Evolutionary conservation across 2,888 invertebrate genomes (phyloP).

Genomic region (Apamea crenata): DNA sequence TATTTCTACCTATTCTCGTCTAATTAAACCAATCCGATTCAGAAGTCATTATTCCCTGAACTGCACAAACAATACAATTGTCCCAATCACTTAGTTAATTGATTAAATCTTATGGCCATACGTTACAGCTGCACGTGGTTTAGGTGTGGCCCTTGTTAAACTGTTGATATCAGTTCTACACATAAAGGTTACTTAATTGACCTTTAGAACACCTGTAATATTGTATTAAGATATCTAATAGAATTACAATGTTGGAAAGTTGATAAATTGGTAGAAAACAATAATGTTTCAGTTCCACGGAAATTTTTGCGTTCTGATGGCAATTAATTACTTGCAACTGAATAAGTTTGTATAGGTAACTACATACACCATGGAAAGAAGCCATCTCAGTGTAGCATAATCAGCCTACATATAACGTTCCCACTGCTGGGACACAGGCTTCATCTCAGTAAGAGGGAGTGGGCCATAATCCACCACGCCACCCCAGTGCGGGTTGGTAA

Average conservation of each 20-base stretch:
- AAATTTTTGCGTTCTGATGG: too few relatives aligned
- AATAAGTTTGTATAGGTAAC: too few relatives aligned
- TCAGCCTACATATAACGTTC: too few relatives aligned
- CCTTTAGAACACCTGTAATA: constrained; percentile 29
- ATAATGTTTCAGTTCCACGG: too few relatives aligned
- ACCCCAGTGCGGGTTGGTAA: too few relatives aligned
- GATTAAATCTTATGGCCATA: constrained; percentile 39
- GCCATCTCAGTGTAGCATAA: too few relatives aligned
- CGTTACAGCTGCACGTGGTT: constrained; percentile 39
- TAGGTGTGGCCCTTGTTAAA: constrained; percentile 32
- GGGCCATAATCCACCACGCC: too few relatives aligned
- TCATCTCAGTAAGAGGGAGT: too few relatives aligned
- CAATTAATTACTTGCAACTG: too few relatives aligned
- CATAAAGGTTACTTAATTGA: constrained; percentile 37
- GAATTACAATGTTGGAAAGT: neutral
- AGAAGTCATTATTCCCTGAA: constrained; percentile 17
- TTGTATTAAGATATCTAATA: constrained; percentile 13
- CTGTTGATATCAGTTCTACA: constrained; percentile 12
- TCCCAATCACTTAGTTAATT: constrained; percentile 34
- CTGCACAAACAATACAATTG: constrained; percentile 21
- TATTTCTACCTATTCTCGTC: neutral
- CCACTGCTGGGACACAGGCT: too few relatives aligned
- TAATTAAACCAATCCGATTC: constrained; percentile 7
- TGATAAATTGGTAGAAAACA: neutral
- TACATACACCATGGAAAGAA: too few relatives aligned